Percentiles rank a stretch among this genome's conserved stretches.
Conservation (phyloP, 2,797 vertebrate species). For the Cryptoblepharus egeriae region DNA sequence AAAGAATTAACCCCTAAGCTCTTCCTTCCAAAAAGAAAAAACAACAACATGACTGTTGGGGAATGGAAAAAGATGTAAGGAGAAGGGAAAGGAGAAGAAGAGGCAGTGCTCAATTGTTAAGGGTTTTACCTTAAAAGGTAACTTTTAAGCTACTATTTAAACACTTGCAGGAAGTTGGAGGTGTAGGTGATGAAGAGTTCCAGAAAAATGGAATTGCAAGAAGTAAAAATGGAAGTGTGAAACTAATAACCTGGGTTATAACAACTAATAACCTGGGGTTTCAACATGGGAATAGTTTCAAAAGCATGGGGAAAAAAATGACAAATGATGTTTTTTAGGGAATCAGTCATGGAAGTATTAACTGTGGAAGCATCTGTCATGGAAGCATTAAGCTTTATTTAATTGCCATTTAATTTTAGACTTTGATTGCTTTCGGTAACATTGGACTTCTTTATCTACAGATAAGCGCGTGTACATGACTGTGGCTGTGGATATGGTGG, state of each 20-base stretch:
- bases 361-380: not conserved
- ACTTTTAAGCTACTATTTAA: not conserved
- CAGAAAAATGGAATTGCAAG: not conserved
- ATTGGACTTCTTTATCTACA: conserved; percentile 58
- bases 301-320: not conserved
- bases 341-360: not conserved
- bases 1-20: not conserved
- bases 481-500: conserved; percentile 95
- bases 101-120: not conserved
- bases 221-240: not conserved
- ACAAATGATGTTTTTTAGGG: not conserved
- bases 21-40: not conserved
- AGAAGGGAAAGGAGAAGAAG: too few relatives aligned
- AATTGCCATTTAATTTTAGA: not conserved
- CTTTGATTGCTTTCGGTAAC: not conserved
- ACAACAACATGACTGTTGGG: not conserved
- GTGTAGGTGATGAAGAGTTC: not conserved
- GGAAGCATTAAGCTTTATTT: not conserved
- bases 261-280: not conserved
- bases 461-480: conserved; percentile 96
- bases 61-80: not conserved
- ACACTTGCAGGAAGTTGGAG: not conserved
- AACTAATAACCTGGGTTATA: not conserved
- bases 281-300: not conserved
- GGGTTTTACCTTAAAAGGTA: not conserved